These are phyloP conservation scores for Platygyra sinensis DNA, from an alignment of 64 coral and sea anemone genomes.

Conservation along the genomic window DNA sequence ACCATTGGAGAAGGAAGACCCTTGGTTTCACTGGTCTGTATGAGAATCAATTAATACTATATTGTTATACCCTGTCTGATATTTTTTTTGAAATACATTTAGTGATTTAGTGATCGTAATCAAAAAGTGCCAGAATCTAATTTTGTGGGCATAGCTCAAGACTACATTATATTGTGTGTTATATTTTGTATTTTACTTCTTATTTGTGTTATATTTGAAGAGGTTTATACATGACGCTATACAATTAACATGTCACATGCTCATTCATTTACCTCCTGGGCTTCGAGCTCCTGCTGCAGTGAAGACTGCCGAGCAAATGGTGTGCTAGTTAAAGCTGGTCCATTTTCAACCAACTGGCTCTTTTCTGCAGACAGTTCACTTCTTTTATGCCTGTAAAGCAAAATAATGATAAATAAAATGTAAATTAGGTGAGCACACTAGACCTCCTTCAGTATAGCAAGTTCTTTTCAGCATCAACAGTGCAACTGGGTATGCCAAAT, in stretches of 20 bases:
- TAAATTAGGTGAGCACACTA: too few relatives aligned
- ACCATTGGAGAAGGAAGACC: constrained; percentile 65
- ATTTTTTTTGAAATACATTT: not conserved
- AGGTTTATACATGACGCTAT: too few relatives aligned
- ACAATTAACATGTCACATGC: not conserved
- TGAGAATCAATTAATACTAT: not conserved
- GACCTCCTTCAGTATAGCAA: too few relatives aligned
- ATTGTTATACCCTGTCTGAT: not conserved
- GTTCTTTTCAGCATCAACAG: too few relatives aligned
- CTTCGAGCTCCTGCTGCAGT: constrained; percentile 28
- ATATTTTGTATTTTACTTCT: too few relatives aligned
- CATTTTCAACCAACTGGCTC: constrained; percentile 23
- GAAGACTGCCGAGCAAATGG: constrained; percentile 18
- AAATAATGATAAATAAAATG: not conserved
- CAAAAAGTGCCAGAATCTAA: too few relatives aligned
- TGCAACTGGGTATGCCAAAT: too few relatives aligned
- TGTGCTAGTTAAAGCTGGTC: constrained; percentile 5
- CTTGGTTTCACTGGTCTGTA: constrained; percentile 37
- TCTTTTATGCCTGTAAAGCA: constrained; percentile 8
- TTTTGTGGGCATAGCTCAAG: too few relatives aligned
- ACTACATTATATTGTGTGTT: too few relatives aligned
- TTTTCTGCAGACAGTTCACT: not conserved
- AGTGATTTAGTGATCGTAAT: too few relatives aligned
- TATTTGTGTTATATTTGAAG: too few relatives aligned
- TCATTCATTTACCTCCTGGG: not conserved